These are phyloP conservation scores for Rana temporaria DNA, from an alignment of 2,113 vertebrate genomes.

Conservation along the genomic window DNA sequence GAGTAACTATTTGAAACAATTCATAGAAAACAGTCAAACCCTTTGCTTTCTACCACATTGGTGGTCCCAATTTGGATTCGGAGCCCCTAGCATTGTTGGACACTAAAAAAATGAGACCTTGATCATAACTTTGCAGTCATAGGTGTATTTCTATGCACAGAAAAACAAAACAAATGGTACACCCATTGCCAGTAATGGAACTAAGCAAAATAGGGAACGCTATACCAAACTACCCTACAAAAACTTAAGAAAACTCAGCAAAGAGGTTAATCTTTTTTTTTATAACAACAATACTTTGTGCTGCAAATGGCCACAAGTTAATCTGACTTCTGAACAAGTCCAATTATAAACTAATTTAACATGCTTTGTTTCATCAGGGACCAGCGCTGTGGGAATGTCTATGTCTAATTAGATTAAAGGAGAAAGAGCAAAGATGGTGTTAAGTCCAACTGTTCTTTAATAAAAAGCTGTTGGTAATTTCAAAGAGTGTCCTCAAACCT, in stretches of 20 bases:
- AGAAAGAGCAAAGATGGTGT: neutral
- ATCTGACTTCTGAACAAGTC: neutral
- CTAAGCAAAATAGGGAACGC: no score
- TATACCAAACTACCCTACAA: no score
- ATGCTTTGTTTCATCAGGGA: neutral
- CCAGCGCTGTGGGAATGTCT: conserved; percentile 1
- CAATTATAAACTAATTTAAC: conserved; percentile 38
- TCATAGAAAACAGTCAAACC: no score
- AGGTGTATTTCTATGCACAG: no score
- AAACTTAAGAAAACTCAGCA: neutral
- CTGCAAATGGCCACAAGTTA: conserved; percentile 2
- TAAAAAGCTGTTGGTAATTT: conserved; percentile 14
- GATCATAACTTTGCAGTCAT: no score
- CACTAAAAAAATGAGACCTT: no score
- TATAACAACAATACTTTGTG: neutral
- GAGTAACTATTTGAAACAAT: no score
- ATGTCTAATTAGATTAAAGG: conserved; percentile 32
- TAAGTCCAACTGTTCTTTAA: conserved; percentile 57
- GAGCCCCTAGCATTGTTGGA: no score
- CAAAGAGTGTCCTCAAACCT: conserved; percentile 17
- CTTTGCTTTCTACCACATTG: no score
- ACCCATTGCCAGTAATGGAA: no score
- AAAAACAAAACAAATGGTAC: no score
- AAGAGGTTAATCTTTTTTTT: neutral
- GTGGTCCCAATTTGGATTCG: no score